A percentile compares a stretch with the other conserved stretches of the same genome.
These are phyloP conservation scores for Carassius gibelio DNA, from an alignment of 2,113 vertebrate genomes.

Conservation along the genomic window DNA sequence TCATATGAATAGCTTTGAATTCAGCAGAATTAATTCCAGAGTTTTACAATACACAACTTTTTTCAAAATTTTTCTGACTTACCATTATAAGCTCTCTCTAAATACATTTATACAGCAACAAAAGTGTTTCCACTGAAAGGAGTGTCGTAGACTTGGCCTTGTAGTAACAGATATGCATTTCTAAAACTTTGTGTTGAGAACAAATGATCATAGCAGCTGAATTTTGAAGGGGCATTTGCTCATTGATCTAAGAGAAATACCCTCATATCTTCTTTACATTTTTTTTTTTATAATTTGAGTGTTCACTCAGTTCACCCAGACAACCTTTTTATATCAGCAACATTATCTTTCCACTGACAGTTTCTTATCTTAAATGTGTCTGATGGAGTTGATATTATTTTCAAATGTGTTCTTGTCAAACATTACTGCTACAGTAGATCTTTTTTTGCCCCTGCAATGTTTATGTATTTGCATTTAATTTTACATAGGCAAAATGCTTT, in stretches of 20 bases:
- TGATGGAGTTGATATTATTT: constrained; percentile 25
- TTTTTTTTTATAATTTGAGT: constrained; percentile 40
- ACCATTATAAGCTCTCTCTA: background rate
- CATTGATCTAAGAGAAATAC: constrained; percentile 36
- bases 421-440: background rate
- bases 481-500: constrained; percentile 47
- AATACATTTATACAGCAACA: background rate
- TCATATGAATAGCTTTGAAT: constrained; percentile 8
- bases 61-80: background rate
- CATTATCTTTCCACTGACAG: constrained; percentile 6
- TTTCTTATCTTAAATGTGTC: constrained; percentile 24
- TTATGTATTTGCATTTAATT: constrained; percentile 40
- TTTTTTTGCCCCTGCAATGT: constrained; percentile 15
- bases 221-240: background rate
- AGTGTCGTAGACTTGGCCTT: constrained; percentile 14
- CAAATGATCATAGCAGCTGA: constrained; percentile 58
- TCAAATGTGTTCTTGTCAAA: constrained; percentile 8
- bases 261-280: constrained; percentile 4
- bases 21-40: constrained; percentile 3
- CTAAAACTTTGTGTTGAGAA: constrained; percentile 47
- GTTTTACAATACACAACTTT: no score
- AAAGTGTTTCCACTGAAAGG: constrained; percentile 3
- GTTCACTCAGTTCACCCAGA: background rate
- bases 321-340: background rate
- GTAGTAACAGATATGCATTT: constrained; percentile 22